Base-by-base conservation (phyloP, 2,113 vertebrate genomes). In the Spermophilus dauricus region DNA sequence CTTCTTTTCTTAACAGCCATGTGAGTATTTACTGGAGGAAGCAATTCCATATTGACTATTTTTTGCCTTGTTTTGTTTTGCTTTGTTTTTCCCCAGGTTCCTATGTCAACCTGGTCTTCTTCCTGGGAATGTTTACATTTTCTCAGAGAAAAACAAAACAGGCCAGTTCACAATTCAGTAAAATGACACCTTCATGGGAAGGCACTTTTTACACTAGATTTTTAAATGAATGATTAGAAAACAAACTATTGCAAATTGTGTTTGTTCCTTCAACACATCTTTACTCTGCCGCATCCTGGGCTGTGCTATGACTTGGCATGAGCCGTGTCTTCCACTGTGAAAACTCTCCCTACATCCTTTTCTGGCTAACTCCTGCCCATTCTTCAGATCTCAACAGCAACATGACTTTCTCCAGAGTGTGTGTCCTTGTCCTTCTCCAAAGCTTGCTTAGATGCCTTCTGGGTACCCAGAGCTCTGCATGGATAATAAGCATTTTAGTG, bases 31-130 rank as follows among this genome's bases (percentile, higher is more conserved):
- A 26, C 61, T 63, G 61, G 61, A 63, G 61, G 9, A 63, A 63
- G 61, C 61, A 28, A 63, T 63, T 63, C 24, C 61, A 26, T 42
- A 37, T 90, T 3, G 18, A n/a, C 9, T n/a, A 11, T 30, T 61
- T 65, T 80, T 65, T 45, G 17, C 58, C 63, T 73, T 76, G 61
- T 89, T 28, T 91, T 96, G 58, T 51, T 28, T 91, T 96, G 65
- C 42, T 93, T 91, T 45, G 20, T 75, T 86, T 42, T 91, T 75
- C 63, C 84, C 72, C 73, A 92, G 94, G 93, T 97, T 96, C 42
- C 89, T 95, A 65, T 94, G 86, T 88, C 93, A 97, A 91, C 86
- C 85, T 77, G 5, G 48, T 90, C 37, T 34, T 51, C n/a, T n/a
- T 81, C 85, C 48, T 63, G 34, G 63, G 42, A 89, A 69, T 76